Base-by-base conservation (phyloP, 2,113 vertebrate genomes). In the Nerophis ophidion region DNA sequence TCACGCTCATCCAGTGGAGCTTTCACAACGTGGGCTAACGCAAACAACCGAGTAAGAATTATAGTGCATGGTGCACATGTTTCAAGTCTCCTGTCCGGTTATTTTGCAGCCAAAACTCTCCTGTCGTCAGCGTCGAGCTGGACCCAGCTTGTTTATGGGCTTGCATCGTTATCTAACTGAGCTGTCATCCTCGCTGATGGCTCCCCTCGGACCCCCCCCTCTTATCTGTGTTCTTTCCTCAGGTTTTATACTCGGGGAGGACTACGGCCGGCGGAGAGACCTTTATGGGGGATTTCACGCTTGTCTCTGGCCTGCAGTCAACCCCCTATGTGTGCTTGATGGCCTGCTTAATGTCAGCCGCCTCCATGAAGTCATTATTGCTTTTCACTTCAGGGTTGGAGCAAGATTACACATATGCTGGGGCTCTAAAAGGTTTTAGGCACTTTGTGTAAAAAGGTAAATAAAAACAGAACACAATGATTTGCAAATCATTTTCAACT, bases 281-380 rank as follows among this genome's bases (percentile, higher is more conserved):
- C 46, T 72, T 77, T 49, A 56, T 10, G 48, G 65, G 40, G 38
- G 61, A 75, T 83, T 76, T 79, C 69, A 73, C 14, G 51, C 64
- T 61, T 52, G 54, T 61, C 70, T 72, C 54, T 53, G 58, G 51
- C 63, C 60, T 33, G 38, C 53, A 79, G 68, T 77, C 77, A 74
- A 81, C 54, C 59, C 48, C 50, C 10, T n/a, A 44, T 6, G 12
- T 4, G 40, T 12, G 40, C 10, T 4, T 9, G 38, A 40, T 44
- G 40, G 40, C 40, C 40, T 12, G 40, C 10, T 44, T 11, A 44
- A 6, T 44, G 40, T 44, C 11, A 12, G 10, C 40, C 40, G 11
- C 40, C 40, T 44, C 40, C 10, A 44, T 12, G 4, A 44, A 44
- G 40, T 44, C 40, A 12, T 12, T 44, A 44, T 44, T 12, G 40